Conservation (phyloP, 2,888 invertebrate species). For the Rhyacophila evoluta region DNA sequence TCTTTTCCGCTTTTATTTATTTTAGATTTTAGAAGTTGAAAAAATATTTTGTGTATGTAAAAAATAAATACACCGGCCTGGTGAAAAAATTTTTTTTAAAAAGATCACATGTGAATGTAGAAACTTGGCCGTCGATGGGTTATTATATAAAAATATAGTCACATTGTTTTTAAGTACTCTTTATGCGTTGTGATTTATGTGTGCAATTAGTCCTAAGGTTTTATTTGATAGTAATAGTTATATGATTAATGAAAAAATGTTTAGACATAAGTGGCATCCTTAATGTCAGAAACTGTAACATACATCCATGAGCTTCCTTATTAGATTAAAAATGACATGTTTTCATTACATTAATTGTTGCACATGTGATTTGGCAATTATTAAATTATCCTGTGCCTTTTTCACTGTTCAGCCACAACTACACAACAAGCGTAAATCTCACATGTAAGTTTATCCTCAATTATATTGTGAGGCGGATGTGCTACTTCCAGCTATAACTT, state of each 20-base stretch:
- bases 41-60: no score
- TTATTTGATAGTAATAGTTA: background rate
- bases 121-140: no score
- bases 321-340: background rate
- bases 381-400: background rate
- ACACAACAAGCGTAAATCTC: no score
- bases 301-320: constrained; percentile 19
- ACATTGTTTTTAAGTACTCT: background rate
- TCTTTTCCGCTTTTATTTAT: no score
- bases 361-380: constrained; percentile 1
- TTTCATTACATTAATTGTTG: background rate
- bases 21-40: no score
- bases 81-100: no score
- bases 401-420: no score
- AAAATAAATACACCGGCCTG: no score
- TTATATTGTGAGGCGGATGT: no score
- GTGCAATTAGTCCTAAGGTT: background rate
- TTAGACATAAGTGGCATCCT: background rate
- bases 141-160: background rate
- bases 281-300: background rate
- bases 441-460: no score
- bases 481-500: no score
- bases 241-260: background rate
- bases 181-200: background rate
- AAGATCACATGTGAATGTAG: no score